Evolutionary conservation across 2,797 vertebrate species (phyloP), one percentile per base, ranked within the genome.

Genomic region (Acanthopagrus latus): DNA sequence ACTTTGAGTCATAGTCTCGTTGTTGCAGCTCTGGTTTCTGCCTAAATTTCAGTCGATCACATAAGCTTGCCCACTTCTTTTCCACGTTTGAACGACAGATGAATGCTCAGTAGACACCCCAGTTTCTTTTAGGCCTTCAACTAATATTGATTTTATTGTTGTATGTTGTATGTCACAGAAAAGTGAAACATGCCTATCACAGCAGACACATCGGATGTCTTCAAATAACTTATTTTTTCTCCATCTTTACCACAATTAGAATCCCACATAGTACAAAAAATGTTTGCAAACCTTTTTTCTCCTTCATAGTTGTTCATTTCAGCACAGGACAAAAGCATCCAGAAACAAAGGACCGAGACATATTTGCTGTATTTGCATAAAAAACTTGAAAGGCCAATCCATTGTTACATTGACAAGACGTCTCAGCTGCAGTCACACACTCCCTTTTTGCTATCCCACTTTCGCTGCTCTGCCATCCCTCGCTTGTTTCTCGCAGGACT

Each of bases 1-100:
- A 81, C 83, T 82, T 78, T 20, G 47, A 78, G 55, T 88, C 25
- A 46, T 67, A 47, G 44, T 69, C 58, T 74, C 43, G 0, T 47
- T 71, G 52, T 58, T 76, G 74, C 55, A 23, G 20, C 47, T 56
- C 33, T 69, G 48, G 48, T 64, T 20, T 70, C 21, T 57, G 54
- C 72, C 41, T 44, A 25, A 55, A 56, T 67, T 27, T 69, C 21
- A 46, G 2, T 12, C 69, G 23, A 56, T 68, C 43, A 25, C 27
- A 7, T 8, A 14, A 20, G 25, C 50, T 70, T 58, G 11, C 55
- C 16, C 11, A 20, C 25, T 55, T 18, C 47, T 29, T 64, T 68
- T 20, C 17, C 29, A 38, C 38, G 29, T 38, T 33, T 58, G 12
- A 38, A 5, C 38, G 23, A 16, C 20, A 41, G 48, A 3, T 52